Base-by-base conservation (phyloP, 2,113 vertebrate species). In the Pseudorasbora parva region DNA sequence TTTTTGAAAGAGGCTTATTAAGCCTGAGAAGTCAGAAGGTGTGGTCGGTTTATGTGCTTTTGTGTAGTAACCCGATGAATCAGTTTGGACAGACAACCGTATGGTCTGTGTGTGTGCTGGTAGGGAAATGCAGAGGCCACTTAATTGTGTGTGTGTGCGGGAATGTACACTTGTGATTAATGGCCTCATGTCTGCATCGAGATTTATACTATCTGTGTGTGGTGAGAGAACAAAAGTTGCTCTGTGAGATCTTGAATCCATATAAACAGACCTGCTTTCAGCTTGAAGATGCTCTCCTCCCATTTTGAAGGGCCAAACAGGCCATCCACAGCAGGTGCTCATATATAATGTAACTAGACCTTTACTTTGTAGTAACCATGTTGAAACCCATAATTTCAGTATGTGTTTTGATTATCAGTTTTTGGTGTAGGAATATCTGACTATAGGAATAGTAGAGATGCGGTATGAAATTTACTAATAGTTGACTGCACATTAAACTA, bases 151-250 rank as follows among this genome's bases (percentile, higher is more conserved):
- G 84, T 76, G 64, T 78, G 75, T 85, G 76, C 30, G 49, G 59
- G 60, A 64, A 76, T 79, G 80, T 79, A 68, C 12, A n/a, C n/a
- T 9, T 84, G 57, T 59, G 78, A 82, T 60, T 85, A 79, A 80
- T 82, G 17, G 33, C 45, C 83, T 33, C 30, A 49, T 62, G 73
- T 79, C 12, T 59, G 43, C 25, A 45, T 75, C 14, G 12, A 84
- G 86, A 91, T 84, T 85, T 84, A 78, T 77, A 47, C 49, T 78
- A 66, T 64, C 60, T 76, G 69, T 83, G 82, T 80, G 66, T 54
- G 56, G 45, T 69, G 75, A 69, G 51, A 72, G 54, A 84, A 84
- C 49, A 76, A 66, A 69, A 17, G 68, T 30, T 54, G 19, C 41
- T 79, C 14, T 78, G 62, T 81, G 79, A 54, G 79, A 54, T 71